Base-by-base conservation (phyloP, 2,113 vertebrate species). In the Brachypodius melanocephalos region DNA sequence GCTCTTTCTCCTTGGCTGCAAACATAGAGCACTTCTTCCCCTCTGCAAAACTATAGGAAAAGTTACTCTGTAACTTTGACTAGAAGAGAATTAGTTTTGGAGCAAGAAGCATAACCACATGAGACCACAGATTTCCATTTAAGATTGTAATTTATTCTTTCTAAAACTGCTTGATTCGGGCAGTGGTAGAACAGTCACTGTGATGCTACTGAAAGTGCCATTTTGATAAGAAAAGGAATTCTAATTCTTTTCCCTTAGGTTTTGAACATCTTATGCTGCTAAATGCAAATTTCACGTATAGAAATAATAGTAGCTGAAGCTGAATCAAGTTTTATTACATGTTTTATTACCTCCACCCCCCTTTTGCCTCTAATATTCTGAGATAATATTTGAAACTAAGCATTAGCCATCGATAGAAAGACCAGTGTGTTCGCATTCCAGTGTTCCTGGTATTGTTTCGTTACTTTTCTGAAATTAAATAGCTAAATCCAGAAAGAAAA, bases 261-360 rank as follows among this genome's bases (percentile, higher is more conserved):
- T 84, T 75, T 73, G 32, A 54, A 48, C 6, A n/a, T n/a, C 26
- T 55, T 73, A 12, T 32, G 8, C 11, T 59, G 29, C 26, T 82
- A 77, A 78, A 65, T 25, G 3, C 3, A 59, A 28, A 61, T 69
- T 81, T 78, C 5, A 22, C 6, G 7, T n/a, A 18, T 18, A 67
- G 14, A 82, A 73, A 34, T 45, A 65, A n/a, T 42, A 78, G 12
- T 12, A 48, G 22, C 18, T 62, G 36, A 52, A 78, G 5, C 9
- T 57, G 29, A 74, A 67, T 43, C n/a, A 42, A 67, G 8, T 34
- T 81, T 17, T 43, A 8, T 73, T 63, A 12, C 3, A 17, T 12
- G 4, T 28, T 48, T 61, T 49, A 25, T 38, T 61, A 18, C 3
- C 5, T 36, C 17, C 3, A 0, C 5, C 5, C 16, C 10, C 2